These are phyloP conservation scores for Paragorgia papillata DNA, from an alignment of 92 coral and sea anemone genomes.

Conservation along the genomic window DNA sequence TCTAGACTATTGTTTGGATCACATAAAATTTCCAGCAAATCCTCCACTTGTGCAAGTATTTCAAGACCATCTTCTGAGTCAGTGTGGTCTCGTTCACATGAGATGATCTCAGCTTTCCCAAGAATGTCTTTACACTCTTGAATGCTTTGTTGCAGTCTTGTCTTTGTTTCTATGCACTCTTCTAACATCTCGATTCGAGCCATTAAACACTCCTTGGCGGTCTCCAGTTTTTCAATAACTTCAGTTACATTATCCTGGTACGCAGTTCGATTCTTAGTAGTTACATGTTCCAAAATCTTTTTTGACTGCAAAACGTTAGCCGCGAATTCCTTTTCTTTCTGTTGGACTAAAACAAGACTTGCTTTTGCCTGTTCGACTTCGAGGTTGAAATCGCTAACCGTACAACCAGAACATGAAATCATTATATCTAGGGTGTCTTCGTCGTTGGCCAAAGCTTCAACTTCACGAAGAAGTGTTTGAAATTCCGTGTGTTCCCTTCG, in stretches of 20 bases:
- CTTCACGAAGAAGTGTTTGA: conserved; percentile 42
- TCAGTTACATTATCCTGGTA: conserved; percentile 51
- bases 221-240: conserved; percentile 56
- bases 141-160: conserved; percentile 54
- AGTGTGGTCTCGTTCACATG: conserved; percentile 34
- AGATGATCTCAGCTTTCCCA: conserved; percentile 49
- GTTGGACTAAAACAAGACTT: conserved; percentile 24
- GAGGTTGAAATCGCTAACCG: conserved; percentile 4
- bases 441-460: conserved; percentile 38
- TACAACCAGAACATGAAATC: conserved; percentile 18
- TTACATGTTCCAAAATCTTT: conserved; percentile 5
- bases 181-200: conserved; percentile 51
- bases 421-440: conserved; percentile 31
- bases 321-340: conserved; percentile 36
- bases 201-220: conserved; percentile 59
- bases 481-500: conserved; percentile 43
- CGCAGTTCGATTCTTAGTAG: conserved; percentile 11
- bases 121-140: conserved; percentile 63
- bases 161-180: conserved; percentile 48
- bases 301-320: conserved; percentile 14
- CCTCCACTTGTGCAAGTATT: conserved; percentile 2
- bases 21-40: neutral
- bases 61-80: conserved; percentile 41
- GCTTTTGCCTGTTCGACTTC: conserved; percentile 31
- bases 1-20: conserved; percentile 37